phyloP scores from a whole-genome alignment of 2,797 vertebrate species.

The Bufotes viridis region DNA sequence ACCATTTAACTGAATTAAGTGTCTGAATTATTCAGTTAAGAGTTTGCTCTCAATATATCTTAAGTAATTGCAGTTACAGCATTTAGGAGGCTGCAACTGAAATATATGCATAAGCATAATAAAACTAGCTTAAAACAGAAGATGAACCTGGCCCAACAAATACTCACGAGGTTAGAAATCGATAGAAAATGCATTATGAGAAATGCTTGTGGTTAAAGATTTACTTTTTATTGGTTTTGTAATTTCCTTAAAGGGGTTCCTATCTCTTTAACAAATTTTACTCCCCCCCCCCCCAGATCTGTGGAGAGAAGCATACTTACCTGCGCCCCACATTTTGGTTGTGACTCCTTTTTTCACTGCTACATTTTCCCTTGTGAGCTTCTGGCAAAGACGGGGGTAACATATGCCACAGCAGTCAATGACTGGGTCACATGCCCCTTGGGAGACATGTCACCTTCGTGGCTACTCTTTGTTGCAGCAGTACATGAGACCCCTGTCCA shows the following conservation, averaged over 20 bases:
- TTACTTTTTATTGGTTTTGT: not conserved
- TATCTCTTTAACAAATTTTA: no score
- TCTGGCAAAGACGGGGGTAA: no score
- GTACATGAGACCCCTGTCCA: no score
- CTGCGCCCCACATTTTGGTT: no score
- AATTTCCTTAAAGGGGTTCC: not conserved
- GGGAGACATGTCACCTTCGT: no score
- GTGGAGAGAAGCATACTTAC: no score
- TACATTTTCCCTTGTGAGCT: no score
- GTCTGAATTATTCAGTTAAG: conserved; percentile 53
- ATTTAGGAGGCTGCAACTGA: conserved; percentile 32
- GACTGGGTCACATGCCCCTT: no score
- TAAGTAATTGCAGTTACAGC: conserved; percentile 51
- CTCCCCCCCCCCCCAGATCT: no score
- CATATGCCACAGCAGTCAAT: no score
- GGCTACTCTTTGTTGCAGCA: no score
- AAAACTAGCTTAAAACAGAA: not conserved
- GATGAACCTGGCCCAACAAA: conserved; percentile 16
- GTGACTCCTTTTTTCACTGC: no score
- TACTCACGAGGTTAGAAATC: not conserved
- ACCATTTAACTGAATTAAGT: conserved; percentile 47
- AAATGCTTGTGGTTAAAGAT: conserved; percentile 3
- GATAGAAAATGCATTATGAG: conserved; percentile 5
- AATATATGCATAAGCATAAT: conserved; percentile 20
- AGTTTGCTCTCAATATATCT: conserved; percentile 47